These are phyloP conservation scores for Aporophyla lueneburgensis DNA, from an alignment of 2,888 invertebrate species.

Conservation along the genomic window DNA sequence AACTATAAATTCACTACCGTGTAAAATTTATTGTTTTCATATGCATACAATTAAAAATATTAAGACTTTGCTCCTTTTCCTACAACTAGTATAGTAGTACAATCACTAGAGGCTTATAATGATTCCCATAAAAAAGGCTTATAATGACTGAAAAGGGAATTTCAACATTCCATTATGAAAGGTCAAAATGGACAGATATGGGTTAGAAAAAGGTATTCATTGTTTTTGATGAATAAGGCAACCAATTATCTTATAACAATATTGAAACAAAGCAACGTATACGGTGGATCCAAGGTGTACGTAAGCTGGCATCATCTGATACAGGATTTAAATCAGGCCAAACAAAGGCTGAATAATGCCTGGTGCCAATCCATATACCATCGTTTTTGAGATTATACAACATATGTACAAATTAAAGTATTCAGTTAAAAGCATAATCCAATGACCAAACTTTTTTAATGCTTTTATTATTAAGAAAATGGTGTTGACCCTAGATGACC, in stretches of 20 bases:
- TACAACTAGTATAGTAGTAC: neutral
- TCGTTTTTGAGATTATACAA: constrained; percentile 33
- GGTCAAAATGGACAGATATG: neutral
- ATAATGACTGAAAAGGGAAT: neutral
- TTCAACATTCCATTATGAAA: constrained; percentile 19
- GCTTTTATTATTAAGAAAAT: no score
- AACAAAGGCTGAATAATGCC: constrained; percentile 21
- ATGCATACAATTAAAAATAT: no score
- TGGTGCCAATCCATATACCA: constrained; percentile 32
- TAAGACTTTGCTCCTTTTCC: no score
- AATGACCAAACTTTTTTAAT: no score
- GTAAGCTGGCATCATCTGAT: constrained; percentile 4
- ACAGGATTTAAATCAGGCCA: constrained; percentile 41
- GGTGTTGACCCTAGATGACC: no score
- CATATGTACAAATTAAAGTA: no score
- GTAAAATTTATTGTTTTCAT: no score
- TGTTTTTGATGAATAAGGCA: neutral
- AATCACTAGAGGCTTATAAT: neutral
- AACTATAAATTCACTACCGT: no score
- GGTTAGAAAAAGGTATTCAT: constrained; percentile 20
- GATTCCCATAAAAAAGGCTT: no score
- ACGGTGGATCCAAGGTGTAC: neutral
- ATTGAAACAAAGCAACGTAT: constrained; percentile 12
- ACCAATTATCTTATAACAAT: constrained; percentile 15
- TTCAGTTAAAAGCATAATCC: no score